Evolutionary conservation across 2,797 vertebrate genomes (phyloP).

Genomic region (Smutsia gigantea): DNA sequence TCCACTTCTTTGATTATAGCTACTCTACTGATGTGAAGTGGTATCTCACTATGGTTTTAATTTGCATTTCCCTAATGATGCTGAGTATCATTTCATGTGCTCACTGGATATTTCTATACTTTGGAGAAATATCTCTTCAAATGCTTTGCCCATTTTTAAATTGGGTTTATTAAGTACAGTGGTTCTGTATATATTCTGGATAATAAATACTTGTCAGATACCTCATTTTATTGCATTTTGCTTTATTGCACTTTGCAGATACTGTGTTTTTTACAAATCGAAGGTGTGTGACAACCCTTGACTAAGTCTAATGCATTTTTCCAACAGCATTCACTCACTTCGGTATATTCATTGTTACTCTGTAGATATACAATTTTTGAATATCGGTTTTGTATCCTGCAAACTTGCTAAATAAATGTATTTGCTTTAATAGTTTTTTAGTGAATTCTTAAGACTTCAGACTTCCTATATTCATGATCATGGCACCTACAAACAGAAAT

Average conservation of each 20-base stretch:
- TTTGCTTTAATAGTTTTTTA: not conserved
- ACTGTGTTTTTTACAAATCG: too few species aligned
- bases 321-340: not conserved
- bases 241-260: too few species aligned
- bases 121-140: not conserved
- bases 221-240: too few species aligned
- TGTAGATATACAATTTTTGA: not conserved
- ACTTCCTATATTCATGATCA: not conserved
- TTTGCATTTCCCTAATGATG: too few species aligned
- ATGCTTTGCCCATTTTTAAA: not conserved
- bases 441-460: not conserved
- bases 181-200: not conserved
- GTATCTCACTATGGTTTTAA: not conserved
- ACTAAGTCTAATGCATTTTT: too few species aligned
- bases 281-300: too few species aligned
- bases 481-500: constrained; percentile 3
- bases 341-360: not conserved
- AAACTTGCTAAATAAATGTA: not conserved
- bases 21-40: not conserved
- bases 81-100: too few species aligned
- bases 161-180: not conserved
- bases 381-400: not conserved
- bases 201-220: not conserved
- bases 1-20: not conserved
- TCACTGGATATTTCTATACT: not conserved